phyloP scores from a whole-genome alignment of 2,888 invertebrate species.

The Exocentrus adspersus region DNA sequence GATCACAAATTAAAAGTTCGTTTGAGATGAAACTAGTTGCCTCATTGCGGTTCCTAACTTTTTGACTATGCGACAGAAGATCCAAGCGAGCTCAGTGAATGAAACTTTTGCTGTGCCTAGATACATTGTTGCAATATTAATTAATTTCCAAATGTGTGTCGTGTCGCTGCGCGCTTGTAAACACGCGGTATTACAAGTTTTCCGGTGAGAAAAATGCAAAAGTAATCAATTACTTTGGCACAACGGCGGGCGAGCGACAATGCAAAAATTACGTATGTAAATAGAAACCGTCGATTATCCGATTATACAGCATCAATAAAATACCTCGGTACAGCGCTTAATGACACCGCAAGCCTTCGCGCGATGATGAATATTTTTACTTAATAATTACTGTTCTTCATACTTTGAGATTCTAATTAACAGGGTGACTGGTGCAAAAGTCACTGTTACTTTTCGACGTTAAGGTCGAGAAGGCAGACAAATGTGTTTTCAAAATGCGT shows the following conservation, averaged over 20 bases:
- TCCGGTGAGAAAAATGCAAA: not conserved
- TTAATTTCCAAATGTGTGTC: too few relatives aligned
- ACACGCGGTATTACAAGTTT: not conserved
- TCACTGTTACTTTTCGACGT: not conserved
- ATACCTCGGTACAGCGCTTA: slow-evolving; percentile 1
- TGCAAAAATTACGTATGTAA: slow-evolving; percentile 9
- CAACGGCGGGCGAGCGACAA: not conserved
- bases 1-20: too few relatives aligned
- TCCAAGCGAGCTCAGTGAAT: too few relatives aligned
- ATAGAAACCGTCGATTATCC: slow-evolving; percentile 9
- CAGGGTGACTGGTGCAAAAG: too few relatives aligned
- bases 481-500: not conserved
- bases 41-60: too few relatives aligned
- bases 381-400: slow-evolving; percentile 25
- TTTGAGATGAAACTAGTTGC: too few relatives aligned
- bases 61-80: too few relatives aligned
- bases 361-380: slow-evolving; percentile 8
- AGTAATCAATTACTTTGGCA: slow-evolving; percentile 2
- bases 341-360: slow-evolving; percentile 10
- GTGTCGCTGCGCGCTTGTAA: not conserved
- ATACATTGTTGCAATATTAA: too few relatives aligned
- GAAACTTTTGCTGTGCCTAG: too few relatives aligned
- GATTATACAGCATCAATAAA: slow-evolving; percentile 9
- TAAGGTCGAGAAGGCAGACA: not conserved
- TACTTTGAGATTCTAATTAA: too few relatives aligned